phyloP scores from a whole-genome alignment of 1,140 invertebrate genomes.

The Neodiprion pinetum region DNA sequence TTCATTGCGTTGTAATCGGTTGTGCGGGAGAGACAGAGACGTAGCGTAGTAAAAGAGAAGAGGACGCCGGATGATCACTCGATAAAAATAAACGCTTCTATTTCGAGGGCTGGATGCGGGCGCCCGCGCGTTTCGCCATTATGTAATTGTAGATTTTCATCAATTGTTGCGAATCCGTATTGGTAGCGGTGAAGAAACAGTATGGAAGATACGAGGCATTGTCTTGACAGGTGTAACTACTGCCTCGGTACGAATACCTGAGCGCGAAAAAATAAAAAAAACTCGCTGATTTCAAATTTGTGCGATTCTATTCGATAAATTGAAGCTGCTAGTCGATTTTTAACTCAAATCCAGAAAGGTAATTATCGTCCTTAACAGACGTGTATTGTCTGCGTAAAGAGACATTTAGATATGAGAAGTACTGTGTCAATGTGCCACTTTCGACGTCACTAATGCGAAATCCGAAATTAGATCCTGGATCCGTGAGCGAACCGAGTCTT shows the following conservation, averaged over 20 bases:
- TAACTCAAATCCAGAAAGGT: too few species aligned
- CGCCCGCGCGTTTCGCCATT: slow-evolving; percentile 53
- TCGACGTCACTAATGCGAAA: neutral
- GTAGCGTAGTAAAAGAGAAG: slow-evolving; percentile 25
- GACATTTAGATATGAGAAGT: neutral
- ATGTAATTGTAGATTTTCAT: slow-evolving; percentile 54
- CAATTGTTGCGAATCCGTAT: neutral
- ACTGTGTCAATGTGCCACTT: neutral
- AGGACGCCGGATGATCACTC: slow-evolving; percentile 51
- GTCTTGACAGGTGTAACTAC: neutral
- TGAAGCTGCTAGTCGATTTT: too few species aligned
- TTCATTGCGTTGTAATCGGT: neutral
- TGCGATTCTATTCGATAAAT: too few species aligned
- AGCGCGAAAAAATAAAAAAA: neutral
- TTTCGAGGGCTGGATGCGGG: slow-evolving; percentile 56
- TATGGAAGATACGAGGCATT: neutral
- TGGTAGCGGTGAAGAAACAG: neutral
- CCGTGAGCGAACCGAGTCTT: neutral
- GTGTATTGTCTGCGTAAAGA: neutral
- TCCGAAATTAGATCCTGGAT: neutral
- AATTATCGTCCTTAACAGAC: too few species aligned
- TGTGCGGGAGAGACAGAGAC: neutral
- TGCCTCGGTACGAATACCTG: neutral
- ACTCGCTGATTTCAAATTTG: neutral
- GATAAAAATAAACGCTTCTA: slow-evolving; percentile 60